phyloP scores from a whole-genome alignment of 1,140 invertebrate species.

The Charaxes varanes region DNA sequence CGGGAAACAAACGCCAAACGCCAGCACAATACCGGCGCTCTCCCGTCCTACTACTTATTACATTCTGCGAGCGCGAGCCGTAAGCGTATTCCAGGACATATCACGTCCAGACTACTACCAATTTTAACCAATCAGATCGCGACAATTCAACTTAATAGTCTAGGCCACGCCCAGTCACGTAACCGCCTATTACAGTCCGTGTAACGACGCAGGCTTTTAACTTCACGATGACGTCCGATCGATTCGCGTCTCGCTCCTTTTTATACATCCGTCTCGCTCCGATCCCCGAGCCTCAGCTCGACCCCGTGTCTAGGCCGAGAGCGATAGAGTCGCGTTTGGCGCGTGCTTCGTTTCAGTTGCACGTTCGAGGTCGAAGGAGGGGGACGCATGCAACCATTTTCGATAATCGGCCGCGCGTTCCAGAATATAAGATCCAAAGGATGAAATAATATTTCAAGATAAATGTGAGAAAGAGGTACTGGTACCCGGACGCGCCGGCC shows the following conservation, averaged over 20 bases:
- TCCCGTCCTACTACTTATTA: slow-evolving; percentile 70
- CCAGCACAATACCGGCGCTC: slow-evolving; percentile 48
- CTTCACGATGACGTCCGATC: slow-evolving; percentile 55
- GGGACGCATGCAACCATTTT: slow-evolving; percentile 71
- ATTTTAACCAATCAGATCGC: slow-evolving; percentile 71
- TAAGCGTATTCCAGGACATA: slow-evolving; percentile 73
- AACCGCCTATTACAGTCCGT: slow-evolving; percentile 71
- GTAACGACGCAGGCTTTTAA: slow-evolving; percentile 72
- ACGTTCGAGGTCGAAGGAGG: slow-evolving; percentile 66
- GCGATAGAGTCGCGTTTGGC: slow-evolving; percentile 66
- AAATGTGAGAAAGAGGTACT: no score
- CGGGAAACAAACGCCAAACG: slow-evolving; percentile 49
- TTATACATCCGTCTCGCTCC: slow-evolving; percentile 40
- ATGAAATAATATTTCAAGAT: no score
- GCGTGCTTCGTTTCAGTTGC: slow-evolving; percentile 67
- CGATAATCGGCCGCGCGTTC: slow-evolving; percentile 71
- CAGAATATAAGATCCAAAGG: no score
- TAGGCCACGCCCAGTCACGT: slow-evolving; percentile 70
- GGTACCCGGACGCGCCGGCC: no score
- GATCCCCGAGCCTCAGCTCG: slow-evolving; percentile 32
- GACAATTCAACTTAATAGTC: slow-evolving; percentile 72
- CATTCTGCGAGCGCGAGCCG: slow-evolving; percentile 68
- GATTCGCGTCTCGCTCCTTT: slow-evolving; percentile 30
- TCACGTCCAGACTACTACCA: slow-evolving; percentile 70
- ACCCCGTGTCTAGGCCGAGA: slow-evolving; percentile 42